Evolutionary conservation across 2,797 vertebrate species (phyloP), one percentile per base, ranked within the genome.

Genomic region (Epinephelus malabaricus): DNA sequence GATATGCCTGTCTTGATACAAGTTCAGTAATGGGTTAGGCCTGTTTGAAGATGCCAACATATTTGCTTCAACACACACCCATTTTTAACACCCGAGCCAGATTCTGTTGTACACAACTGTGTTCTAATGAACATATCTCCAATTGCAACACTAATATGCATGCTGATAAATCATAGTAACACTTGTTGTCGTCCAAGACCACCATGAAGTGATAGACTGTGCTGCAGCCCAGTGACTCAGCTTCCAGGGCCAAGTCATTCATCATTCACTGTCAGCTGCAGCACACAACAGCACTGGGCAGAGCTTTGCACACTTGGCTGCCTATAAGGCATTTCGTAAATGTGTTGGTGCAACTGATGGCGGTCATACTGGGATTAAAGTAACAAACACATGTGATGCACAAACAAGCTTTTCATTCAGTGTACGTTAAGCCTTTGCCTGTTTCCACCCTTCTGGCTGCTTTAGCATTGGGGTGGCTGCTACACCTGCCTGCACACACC

Each of bases 181-280:
- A 47, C 10, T 38, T 40, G 30, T 19, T 49, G 56, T 14, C 38
- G 45, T 55, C 34, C 50, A 47, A 12, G 18, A 18, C 7, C 47
- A 43, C 4, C 14, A 15, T 46, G n/a, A 34, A 73, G 25, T 15
- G n/a, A 6, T 30, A 30, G 27, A 34, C 34, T 34, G 4, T 14
- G 21, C 38, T 46, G 18, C n/a, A 73, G 25, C 40, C 13, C 23
- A 10, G 34, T 34, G 67, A 56, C 70, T 54, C 38, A 46, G 45
- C 63, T 30, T 50, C 34, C 12, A 38, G 38, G 23, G 23, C 34
- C 25, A 54, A 58, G 65, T 38, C 55, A 47, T 69, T 55, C 50
- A 55, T 38, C 59, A 62, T 63, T 27, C n/a, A 21, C 45, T 49
- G 56, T 34, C 34, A 34, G 45, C 27, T 30, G 5, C 59, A 77